Evolutionary conservation across 2,888 invertebrate genomes (phyloP), one percentile per base, ranked within the genome.

Genomic region (Polydrusus cervinus): DNA sequence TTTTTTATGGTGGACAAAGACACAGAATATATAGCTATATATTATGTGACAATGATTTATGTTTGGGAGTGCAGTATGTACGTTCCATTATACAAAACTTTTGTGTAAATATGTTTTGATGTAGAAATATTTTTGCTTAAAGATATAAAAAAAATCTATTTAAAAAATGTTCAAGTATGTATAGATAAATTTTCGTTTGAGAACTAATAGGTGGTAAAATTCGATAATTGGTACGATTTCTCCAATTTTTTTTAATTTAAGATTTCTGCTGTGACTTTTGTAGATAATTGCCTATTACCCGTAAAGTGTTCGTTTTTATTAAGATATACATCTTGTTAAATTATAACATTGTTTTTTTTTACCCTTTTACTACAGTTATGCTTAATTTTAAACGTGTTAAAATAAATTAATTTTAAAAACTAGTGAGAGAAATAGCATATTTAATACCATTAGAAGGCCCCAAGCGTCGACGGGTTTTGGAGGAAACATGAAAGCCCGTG

Each of bases 101-200:
- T 55, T 38, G 18, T 60, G 38, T 43, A 60, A 60, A 60, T 40
- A 95, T 81, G 40, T 20, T 38, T 57, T 57, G 16, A 57, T 60
- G 20, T 18, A 38, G 8, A 60, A 16, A 60, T 7, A 60, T 60
- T 38, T 55, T 6, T 9, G 13, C 34, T 25, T 20, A 25, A 55
- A 25, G 3, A 5, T n/a, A 55, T 25, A 16, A 16, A 49, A 16
- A 49, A n/a, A 49, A 49, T 20, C 20, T 18, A 51, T 18, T 51
- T 51, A 11, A 51, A 11, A 20, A 20, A 2, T 45, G 6, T 3
- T 14, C n/a, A 14, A 45, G 45, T 1, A 45, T 34, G 34, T 34
- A 45, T 20, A 51, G 20, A 20, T n/a, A 16, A 9, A 16, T 16
- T 16, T 49, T 49, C 3, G 16, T 18, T 55, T 55, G 25, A n/a